These are phyloP conservation scores for Rhynchomys soricoides DNA, from an alignment of 2,113 vertebrate genomes.

Conservation along the genomic window DNA sequence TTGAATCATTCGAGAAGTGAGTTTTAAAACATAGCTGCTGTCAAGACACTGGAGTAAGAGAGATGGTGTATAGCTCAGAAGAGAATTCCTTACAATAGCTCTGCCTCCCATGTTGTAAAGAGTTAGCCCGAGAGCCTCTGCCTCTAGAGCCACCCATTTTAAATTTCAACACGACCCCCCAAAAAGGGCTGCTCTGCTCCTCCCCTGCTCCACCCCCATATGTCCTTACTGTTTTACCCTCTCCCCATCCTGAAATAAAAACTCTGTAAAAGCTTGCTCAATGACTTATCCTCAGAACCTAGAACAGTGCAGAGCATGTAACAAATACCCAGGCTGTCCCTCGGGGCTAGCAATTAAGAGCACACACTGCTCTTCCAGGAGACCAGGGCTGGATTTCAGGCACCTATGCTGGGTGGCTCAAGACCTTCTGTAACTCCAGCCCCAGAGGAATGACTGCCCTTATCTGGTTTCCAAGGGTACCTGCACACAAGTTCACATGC, in stretches of 20 bases:
- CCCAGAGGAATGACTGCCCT: not conserved
- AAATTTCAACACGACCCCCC: not conserved
- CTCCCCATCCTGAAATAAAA: not conserved
- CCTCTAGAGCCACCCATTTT: constrained; percentile 4
- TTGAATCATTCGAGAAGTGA: not conserved
- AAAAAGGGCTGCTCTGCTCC: not conserved
- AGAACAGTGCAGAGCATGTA: not conserved
- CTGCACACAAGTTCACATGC: not conserved
- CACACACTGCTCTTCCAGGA: too few species aligned
- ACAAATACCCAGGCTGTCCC: constrained; percentile 1
- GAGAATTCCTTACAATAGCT: not conserved
- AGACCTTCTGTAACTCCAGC: not conserved
- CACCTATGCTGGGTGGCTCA: not conserved
- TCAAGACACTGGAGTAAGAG: not conserved
- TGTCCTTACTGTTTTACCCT: not conserved
- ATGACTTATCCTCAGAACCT: not conserved
- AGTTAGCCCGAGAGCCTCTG: not conserved
- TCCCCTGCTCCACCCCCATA: not conserved
- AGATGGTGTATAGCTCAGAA: not conserved
- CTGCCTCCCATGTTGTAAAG: not conserved
- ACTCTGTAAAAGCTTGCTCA: not conserved
- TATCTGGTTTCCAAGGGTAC: not conserved
- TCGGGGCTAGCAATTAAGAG: not conserved
- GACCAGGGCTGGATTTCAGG: not conserved
- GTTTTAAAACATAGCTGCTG: not conserved